A percentile compares a stretch with the other conserved stretches of the same genome.
Evolutionary conservation across 2,888 invertebrate species (phyloP).

Genomic region (Blera fallax): DNA sequence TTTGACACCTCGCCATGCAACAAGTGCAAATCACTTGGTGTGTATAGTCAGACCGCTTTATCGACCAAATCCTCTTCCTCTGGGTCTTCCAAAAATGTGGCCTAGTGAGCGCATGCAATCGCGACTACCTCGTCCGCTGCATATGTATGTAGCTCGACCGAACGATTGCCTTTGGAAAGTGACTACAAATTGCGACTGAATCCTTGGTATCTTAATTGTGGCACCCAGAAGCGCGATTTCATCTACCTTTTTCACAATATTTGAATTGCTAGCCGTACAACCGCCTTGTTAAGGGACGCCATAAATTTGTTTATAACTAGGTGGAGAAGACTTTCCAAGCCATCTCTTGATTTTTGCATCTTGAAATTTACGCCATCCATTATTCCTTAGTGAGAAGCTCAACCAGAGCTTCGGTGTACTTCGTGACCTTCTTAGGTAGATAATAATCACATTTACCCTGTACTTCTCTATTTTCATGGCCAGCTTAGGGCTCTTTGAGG

Average conservation of each 20-base stretch:
- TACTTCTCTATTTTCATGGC: too few species aligned
- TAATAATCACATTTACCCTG: too few species aligned
- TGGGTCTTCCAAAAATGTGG: slow-evolving; percentile 79
- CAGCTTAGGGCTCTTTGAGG: too few species aligned
- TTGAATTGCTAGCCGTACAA: slow-evolving; percentile 74
- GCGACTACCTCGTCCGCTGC: slow-evolving; percentile 91
- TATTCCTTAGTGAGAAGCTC: slow-evolving; percentile 83
- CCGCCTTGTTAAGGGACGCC: slow-evolving; percentile 77
- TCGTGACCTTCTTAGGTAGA: too few species aligned
- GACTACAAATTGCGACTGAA: slow-evolving; percentile 86
- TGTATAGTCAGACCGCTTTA: slow-evolving; percentile 76
- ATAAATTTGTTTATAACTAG: slow-evolving; percentile 81
- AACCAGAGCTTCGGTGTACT: slow-evolving; percentile 86
- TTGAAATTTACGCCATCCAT: slow-evolving; percentile 91
- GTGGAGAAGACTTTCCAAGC: slow-evolving; percentile 87
- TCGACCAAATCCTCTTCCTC: slow-evolving; percentile 77
- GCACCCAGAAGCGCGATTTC: slow-evolving; percentile 88
- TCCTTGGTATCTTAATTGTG: slow-evolving; percentile 88
- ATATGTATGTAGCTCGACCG: slow-evolving; percentile 85
- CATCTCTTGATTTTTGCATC: slow-evolving; percentile 86
- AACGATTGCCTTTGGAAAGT: slow-evolving; percentile 86
- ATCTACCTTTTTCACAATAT: slow-evolving; percentile 76
- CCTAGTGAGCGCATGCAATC: slow-evolving; percentile 89
- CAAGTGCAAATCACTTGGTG: slow-evolving; percentile 77
- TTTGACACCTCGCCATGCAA: slow-evolving; percentile 79